Evolutionary conservation across 1,140 invertebrate genomes (phyloP).

Genomic region (Drosophila arawakana): DNA sequence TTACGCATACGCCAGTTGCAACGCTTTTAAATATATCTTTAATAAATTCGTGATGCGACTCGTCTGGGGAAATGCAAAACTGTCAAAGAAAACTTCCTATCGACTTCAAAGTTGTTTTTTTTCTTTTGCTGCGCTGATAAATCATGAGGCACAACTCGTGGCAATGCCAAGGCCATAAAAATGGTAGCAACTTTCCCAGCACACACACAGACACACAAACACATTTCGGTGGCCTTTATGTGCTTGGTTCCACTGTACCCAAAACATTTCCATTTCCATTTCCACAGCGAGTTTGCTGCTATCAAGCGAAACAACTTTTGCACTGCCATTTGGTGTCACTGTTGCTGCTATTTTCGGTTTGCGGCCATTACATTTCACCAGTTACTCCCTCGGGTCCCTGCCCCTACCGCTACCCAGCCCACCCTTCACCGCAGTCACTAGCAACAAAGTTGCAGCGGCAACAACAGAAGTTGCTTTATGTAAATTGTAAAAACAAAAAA

Average conservation of each 20-base stretch:
- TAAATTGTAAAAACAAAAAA: constrained; percentile 63
- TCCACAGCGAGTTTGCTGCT: constrained; percentile 33
- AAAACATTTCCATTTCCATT: neutral
- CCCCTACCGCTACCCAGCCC: neutral
- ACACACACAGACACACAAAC: neutral
- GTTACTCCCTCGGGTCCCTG: constrained; percentile 12
- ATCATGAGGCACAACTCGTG: constrained; percentile 18
- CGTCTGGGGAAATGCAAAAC: neutral
- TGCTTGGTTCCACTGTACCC: constrained; percentile 20
- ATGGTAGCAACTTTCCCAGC: neutral
- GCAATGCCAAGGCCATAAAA: constrained; percentile 29
- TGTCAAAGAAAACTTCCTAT: neutral
- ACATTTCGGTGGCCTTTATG: constrained; percentile 1
- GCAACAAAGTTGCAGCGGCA: constrained; percentile 74
- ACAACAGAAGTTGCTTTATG: constrained; percentile 68
- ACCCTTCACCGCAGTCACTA: constrained; percentile 22
- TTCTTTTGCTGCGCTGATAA: constrained; percentile 11
- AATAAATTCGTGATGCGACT: neutral
- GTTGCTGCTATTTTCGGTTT: constrained; percentile 55
- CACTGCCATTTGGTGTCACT: constrained; percentile 76
- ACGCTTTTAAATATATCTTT: neutral
- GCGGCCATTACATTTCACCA: constrained; percentile 33
- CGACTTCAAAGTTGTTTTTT: neutral
- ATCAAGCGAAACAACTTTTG: constrained; percentile 68
- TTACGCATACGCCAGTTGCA: constrained; percentile 7